phyloP scores from a whole-genome alignment of 2,113 vertebrate species.

The Festucalex cinctus region DNA sequence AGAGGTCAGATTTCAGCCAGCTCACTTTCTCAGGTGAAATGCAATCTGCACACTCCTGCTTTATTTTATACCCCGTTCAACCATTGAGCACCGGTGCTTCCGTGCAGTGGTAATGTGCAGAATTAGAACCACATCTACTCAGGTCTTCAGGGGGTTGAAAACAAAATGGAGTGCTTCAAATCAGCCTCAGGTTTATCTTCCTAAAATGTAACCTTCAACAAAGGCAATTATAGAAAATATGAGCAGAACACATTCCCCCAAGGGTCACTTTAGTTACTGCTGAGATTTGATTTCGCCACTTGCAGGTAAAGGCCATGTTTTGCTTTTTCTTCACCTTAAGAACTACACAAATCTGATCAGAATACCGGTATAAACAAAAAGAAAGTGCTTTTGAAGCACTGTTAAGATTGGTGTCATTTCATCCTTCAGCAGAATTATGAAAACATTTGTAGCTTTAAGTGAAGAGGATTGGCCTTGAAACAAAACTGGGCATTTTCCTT shows the following conservation, averaged over 20 bases:
- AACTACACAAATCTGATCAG: background rate
- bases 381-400: too few species aligned
- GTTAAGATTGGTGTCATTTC: too few species aligned
- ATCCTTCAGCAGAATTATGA: too few species aligned
- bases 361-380: background rate
- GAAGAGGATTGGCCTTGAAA: background rate
- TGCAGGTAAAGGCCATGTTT: background rate
- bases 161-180: constrained; percentile 23
- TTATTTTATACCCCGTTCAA: constrained; percentile 32
- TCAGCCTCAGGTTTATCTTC: constrained; percentile 44
- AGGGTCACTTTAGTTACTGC: constrained; percentile 16
- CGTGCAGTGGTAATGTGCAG: constrained; percentile 36
- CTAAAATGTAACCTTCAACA: constrained; percentile 28
- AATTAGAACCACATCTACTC: constrained; percentile 18
- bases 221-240: constrained; percentile 33
- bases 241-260: constrained; percentile 21
- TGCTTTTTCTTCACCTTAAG: background rate
- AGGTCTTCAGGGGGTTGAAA: constrained; percentile 28
- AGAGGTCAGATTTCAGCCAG: constrained; percentile 32
- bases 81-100: constrained; percentile 36
- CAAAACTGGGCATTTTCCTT: background rate
- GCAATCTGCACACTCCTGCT: constrained; percentile 30
- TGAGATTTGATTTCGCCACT: constrained; percentile 27
- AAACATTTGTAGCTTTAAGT: too few species aligned
- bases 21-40: constrained; percentile 25